Conservation (phyloP, 2,888 invertebrate genomes). For the Odontothrips loti region DNA sequence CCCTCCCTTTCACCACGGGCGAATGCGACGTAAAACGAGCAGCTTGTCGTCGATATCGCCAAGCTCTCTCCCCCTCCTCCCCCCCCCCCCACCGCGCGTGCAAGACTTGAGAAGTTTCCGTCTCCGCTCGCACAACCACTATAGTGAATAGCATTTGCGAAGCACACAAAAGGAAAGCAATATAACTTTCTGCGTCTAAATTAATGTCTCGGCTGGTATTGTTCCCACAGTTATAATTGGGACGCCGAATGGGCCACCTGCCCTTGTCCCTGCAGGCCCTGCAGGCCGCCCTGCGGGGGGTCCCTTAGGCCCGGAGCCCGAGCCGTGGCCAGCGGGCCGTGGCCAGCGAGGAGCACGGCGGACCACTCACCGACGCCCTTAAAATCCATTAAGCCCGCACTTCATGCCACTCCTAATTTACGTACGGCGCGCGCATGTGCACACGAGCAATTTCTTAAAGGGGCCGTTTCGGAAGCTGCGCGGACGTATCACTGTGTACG, state of each 20-base stretch:
- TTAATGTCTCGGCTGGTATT: constrained; percentile 8
- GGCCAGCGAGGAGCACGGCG: not conserved
- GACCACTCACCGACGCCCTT: too few relatives aligned
- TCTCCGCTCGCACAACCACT: not conserved
- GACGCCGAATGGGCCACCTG: not conserved
- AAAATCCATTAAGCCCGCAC: too few relatives aligned
- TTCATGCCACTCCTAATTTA: too few relatives aligned
- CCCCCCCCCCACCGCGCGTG: not conserved
- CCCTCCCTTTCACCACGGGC: not conserved
- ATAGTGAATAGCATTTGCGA: not conserved
- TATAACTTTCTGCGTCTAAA: constrained; percentile 20
- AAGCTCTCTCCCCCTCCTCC: not conserved
- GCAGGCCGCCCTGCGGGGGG: not conserved
- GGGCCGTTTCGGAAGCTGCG: too few relatives aligned
- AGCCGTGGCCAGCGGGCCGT: not conserved
- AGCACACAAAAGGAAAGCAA: not conserved
- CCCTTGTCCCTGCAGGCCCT: not conserved
- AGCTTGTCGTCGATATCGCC: not conserved
- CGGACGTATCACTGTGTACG: too few relatives aligned
- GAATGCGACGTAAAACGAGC: too few relatives aligned
- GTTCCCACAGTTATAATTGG: constrained; percentile 20
- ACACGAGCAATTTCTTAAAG: too few relatives aligned
- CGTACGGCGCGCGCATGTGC: too few relatives aligned
- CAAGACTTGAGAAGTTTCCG: not conserved
- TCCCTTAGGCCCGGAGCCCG: not conserved